Evolutionary conservation across 1,140 invertebrate species (phyloP).

Genomic region (Cotesia vestalis): DNA sequence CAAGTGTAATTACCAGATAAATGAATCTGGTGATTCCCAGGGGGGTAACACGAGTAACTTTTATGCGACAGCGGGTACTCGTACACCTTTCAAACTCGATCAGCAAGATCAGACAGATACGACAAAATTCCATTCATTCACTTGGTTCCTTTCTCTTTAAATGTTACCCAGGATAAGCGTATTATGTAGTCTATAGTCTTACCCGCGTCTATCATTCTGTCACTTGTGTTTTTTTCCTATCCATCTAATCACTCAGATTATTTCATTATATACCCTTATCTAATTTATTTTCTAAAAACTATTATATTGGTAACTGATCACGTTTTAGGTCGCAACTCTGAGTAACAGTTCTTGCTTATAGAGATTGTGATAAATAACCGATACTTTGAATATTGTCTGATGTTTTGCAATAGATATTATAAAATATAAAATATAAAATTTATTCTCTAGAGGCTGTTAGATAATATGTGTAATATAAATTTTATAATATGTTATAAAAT

Average conservation of each 20-base stretch:
- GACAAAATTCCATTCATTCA: slow-evolving; percentile 43
- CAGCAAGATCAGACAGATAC: slow-evolving; percentile 28
- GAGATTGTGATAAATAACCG: too few species aligned
- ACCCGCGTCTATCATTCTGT: not conserved
- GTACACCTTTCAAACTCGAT: slow-evolving; percentile 31
- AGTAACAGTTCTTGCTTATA: too few species aligned
- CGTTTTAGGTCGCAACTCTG: too few species aligned
- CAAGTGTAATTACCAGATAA: slow-evolving; percentile 25
- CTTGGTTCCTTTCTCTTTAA: slow-evolving; percentile 42
- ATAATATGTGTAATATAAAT: not conserved
- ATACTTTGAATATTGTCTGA: too few species aligned
- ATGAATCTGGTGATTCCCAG: slow-evolving; percentile 7
- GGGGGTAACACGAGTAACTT: not conserved
- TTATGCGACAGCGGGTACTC: not conserved
- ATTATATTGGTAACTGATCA: too few species aligned
- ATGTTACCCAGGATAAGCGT: slow-evolving; percentile 27
- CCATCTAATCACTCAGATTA: slow-evolving; percentile 1
- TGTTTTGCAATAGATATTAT: too few species aligned
- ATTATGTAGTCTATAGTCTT: not conserved
- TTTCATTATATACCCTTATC: too few species aligned
- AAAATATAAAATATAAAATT: too few species aligned
- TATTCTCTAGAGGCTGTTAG: too few species aligned
- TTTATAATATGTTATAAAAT: not conserved
- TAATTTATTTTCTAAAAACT: too few species aligned
- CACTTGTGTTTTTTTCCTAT: not conserved